Evolutionary conservation across 2,797 vertebrate genomes (phyloP).

Genomic region (Neoniphon sammara): DNA sequence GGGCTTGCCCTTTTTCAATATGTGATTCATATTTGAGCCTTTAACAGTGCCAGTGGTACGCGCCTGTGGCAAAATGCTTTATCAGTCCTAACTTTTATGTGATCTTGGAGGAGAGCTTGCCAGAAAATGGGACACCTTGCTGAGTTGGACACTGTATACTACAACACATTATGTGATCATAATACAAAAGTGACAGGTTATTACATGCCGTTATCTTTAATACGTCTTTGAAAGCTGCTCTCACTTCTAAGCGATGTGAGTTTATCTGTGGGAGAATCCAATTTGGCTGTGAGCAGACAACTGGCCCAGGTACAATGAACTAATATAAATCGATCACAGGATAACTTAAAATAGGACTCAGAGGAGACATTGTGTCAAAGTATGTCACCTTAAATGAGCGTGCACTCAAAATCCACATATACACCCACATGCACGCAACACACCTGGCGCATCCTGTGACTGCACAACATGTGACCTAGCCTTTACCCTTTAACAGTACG

Average conservation of each 20-base stretch:
- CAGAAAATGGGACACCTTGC: conserved; percentile 14
- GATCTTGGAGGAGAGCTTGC: not conserved
- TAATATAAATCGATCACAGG: conserved; percentile 71
- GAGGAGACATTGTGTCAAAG: conserved; percentile 45
- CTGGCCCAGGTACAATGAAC: conserved; percentile 66
- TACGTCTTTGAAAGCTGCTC: conserved; percentile 57
- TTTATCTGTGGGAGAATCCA: conserved; percentile 68
- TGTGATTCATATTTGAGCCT: conserved; percentile 6
- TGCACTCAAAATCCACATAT: conserved; percentile 16
- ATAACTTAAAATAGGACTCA: conserved; percentile 57
- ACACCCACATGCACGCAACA: not conserved
- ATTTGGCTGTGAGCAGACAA: conserved; percentile 62
- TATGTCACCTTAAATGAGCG: conserved; percentile 47
- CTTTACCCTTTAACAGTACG: conserved; percentile 8
- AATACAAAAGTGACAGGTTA: conserved; percentile 55
- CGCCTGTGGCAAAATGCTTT: conserved; percentile 14
- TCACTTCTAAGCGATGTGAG: conserved; percentile 41
- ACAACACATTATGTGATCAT: conserved; percentile 48
- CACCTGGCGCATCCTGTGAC: not conserved
- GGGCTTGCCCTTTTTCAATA: not conserved
- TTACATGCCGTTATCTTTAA: conserved; percentile 53
- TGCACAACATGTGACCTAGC: conserved; percentile 3
- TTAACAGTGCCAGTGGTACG: not conserved
- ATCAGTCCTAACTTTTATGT: conserved; percentile 15
- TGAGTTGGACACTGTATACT: not conserved